phyloP scores from a whole-genome alignment of 2,113 vertebrate species.

The Lepisosteus osseus region DNA sequence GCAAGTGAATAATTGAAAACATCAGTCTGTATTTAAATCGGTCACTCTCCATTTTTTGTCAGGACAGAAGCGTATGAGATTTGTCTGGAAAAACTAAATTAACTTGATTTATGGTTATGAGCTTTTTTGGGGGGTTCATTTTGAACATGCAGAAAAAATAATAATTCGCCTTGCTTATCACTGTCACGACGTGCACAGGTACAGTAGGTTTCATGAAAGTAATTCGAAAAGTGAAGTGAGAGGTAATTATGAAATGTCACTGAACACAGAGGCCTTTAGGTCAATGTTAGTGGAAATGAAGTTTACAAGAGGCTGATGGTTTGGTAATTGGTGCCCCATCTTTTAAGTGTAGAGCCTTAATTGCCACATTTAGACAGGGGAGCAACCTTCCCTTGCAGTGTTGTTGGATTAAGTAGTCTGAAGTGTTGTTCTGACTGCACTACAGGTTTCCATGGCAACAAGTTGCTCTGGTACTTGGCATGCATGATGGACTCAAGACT shows the following conservation, averaged over 20 bases:
- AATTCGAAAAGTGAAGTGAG: neutral
- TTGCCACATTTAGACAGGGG: neutral
- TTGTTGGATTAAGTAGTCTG: conserved; percentile 15
- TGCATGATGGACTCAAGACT: neutral
- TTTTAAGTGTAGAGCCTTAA: neutral
- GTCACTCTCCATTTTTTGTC: neutral
- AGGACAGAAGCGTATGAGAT: neutral
- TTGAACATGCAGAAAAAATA: neutral
- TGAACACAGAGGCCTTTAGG: neutral
- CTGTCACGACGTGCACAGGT: neutral
- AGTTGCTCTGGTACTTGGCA: conserved; percentile 13
- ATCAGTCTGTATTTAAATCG: neutral
- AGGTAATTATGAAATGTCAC: conserved; percentile 1
- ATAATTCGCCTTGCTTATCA: neutral
- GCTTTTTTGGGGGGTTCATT: no score
- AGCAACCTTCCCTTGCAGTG: conserved; percentile 14
- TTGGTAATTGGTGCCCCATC: neutral
- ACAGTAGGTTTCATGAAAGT: neutral
- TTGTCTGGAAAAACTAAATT: neutral
- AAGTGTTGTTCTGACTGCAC: conserved; percentile 30
- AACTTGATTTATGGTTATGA: neutral
- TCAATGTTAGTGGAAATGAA: neutral
- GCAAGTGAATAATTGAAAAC: no score
- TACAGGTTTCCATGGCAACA: conserved; percentile 51
- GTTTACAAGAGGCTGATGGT: conserved; percentile 8